Conservation (phyloP, 2,888 invertebrate genomes). For the Choristoneura rosaceana region DNA sequence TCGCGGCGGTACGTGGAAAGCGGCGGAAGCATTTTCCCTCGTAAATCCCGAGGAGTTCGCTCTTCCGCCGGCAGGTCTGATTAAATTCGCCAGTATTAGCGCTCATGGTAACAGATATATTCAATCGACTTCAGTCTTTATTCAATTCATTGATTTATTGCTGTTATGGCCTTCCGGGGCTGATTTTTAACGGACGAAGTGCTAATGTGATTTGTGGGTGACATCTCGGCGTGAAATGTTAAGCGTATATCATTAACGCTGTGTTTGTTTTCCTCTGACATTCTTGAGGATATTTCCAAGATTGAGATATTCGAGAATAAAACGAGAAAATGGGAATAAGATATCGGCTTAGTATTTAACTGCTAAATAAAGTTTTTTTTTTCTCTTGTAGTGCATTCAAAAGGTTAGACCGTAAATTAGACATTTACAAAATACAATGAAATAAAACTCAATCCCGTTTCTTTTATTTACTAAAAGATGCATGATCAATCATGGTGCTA, state of each 20-base stretch:
- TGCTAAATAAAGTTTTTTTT: too few species aligned
- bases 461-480: too few species aligned
- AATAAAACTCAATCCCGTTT: too few species aligned
- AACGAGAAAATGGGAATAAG: neutral
- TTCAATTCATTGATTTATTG: slow-evolving; percentile 60
- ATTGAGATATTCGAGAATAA: neutral
- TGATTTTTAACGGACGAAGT: slow-evolving; percentile 14
- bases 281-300: neutral
- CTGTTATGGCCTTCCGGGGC: slow-evolving; percentile 39
- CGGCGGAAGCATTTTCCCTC: slow-evolving; percentile 69
- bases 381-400: too few species aligned
- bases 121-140: slow-evolving; percentile 63
- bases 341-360: neutral
- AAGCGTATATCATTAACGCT: neutral
- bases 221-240: slow-evolving; percentile 10
- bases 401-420: too few species aligned
- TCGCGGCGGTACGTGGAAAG: slow-evolving; percentile 53
- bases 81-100: slow-evolving; percentile 73
- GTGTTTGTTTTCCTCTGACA: neutral
- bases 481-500: too few species aligned
- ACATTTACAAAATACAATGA: too few species aligned
- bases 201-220: slow-evolving; percentile 20
- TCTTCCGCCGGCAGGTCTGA: slow-evolving; percentile 64
- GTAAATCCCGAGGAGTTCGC: slow-evolving; percentile 66
- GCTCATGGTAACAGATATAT: slow-evolving; percentile 68